Evolutionary conservation across 1,140 invertebrate genomes (phyloP), one percentile per base, ranked within the genome.

Genomic region (Pogonognathellus flavescens): DNA sequence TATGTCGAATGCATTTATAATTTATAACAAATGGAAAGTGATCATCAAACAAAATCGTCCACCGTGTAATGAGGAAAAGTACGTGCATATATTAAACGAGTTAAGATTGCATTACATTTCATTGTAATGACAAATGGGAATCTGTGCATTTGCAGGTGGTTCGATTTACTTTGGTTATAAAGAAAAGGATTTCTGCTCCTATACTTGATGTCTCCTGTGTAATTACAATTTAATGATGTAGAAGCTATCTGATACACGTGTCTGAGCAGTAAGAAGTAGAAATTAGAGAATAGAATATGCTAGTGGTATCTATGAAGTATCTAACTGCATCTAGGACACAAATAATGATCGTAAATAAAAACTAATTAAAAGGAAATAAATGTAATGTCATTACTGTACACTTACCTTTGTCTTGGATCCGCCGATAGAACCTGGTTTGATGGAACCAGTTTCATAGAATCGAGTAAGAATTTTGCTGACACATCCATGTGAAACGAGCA

Each of bases 401-500:
- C 13, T 50, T 76, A 97, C 96, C 94, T 97, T 97, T n/a, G 95
- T 96, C 91, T 97, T 97, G 88, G 94, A 96, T 57, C 96, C 95
- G 20, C 96, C 96, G 88, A 97, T 97, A 25, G 95, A 96, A 22
- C 96, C 96, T 1, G 96, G 97, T 89, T 96, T 93, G 83, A 98
- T 97, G 66, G 96, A 97, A 0, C 96, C 97, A 9, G 97, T 98
- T 91, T 98, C 96, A 90, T 98, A 98, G 92, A 98, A 99, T 85
- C 98, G 93, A 4, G 97, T 98, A 13, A 99, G 93, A 87, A 99
- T 99, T 92, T 99, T 99, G 13, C 96, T 98, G n/a, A 98, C 96
- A 90, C 95, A 93, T 87, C 98, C 98, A 90, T 99, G 97, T 0
- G 97, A 98, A 9, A 99, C 98, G 13, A 98, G 93, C 41, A 99